Percentiles rank a stretch among this genome's conserved stretches.
Conservation (phyloP, 1,140 invertebrate genomes). For the Myzus persicae region DNA sequence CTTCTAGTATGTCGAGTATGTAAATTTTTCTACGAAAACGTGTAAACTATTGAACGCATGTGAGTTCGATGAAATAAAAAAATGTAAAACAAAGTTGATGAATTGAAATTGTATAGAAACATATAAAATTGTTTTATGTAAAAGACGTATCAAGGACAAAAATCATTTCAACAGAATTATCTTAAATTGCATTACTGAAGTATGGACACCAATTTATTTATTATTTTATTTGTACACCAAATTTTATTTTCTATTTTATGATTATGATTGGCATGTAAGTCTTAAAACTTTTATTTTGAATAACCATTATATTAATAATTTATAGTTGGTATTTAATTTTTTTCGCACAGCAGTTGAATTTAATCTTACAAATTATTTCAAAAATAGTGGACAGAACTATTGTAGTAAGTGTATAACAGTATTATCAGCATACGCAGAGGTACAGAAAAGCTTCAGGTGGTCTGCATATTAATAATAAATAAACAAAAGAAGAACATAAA, state of each 20-base stretch:
- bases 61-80: not conserved
- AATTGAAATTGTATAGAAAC: not conserved
- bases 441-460: not conserved
- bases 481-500: not conserved
- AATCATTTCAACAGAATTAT: not conserved
- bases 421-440: too few relatives aligned
- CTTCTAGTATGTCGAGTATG: not conserved
- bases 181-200: not conserved
- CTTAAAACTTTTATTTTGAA: not conserved
- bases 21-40: not conserved
- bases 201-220: not conserved
- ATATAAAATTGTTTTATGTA: not conserved
- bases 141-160: not conserved
- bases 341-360: not conserved
- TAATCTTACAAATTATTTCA: not conserved
- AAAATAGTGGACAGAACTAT: not conserved
- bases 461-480: not conserved
- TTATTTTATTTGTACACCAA: not conserved
- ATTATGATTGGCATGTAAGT: not conserved
- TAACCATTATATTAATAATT: not conserved
- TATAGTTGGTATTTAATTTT: not conserved
- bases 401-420: not conserved
- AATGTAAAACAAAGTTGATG: not conserved
- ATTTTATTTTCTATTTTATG: not conserved
- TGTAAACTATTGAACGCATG: not conserved